Conservation (phyloP, 2,797 vertebrate species). For the Chaenodraco wilsoni region DNA sequence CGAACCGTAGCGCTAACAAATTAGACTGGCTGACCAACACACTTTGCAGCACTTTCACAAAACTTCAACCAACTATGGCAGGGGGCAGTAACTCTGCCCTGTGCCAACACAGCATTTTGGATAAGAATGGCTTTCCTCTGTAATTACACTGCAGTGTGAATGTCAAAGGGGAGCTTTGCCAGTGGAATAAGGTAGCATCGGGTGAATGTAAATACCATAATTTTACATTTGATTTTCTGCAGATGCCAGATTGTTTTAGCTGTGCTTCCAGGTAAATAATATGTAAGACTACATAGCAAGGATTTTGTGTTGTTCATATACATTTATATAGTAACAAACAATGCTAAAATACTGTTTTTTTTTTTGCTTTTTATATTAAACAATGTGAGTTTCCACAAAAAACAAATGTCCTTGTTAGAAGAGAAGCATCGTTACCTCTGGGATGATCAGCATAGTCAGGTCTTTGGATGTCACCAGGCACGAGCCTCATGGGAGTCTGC, state of each 20-base stretch:
- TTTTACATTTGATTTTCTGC: neutral
- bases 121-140: neutral
- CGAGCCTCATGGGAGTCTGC: slow-evolving; percentile 93
- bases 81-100: neutral
- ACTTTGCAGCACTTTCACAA: neutral
- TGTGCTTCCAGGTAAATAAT: neutral
- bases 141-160: neutral
- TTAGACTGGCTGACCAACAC: neutral
- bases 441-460: slow-evolving; percentile 99
- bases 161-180: neutral
- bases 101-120: neutral
- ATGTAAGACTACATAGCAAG: neutral
- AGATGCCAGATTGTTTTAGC: neutral
- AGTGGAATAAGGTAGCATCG: no score
- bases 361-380: neutral
- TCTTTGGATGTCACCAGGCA: slow-evolving; percentile 95
- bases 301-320: neutral
- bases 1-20: neutral
- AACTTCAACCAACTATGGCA: slow-evolving; percentile 8
- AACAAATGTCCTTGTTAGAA: neutral
- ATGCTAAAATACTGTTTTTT: neutral
- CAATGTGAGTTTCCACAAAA: neutral
- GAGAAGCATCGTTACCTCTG: slow-evolving; percentile 87
- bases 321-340: neutral
- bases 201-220: neutral